A percentile compares a stretch with the other conserved stretches of the same genome.
Conservation (phyloP, 2,113 vertebrate species). For the Istiophorus platypterus region DNA sequence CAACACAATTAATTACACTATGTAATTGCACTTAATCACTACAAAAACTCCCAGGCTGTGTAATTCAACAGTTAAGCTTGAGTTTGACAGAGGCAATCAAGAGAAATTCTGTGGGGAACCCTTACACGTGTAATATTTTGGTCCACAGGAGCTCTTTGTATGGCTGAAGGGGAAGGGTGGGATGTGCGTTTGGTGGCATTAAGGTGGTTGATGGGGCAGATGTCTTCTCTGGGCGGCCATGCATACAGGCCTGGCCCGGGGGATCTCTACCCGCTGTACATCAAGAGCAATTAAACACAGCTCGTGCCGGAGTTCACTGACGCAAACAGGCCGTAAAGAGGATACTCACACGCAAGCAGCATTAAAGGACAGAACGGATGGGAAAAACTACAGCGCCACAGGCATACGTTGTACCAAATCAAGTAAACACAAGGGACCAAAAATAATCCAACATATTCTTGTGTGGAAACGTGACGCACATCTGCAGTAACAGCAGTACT, state of each 20-base stretch:
- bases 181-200: constrained; percentile 50
- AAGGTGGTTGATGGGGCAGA: constrained; percentile 70
- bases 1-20: constrained; percentile 45
- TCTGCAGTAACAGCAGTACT: constrained; percentile 23
- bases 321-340: constrained; percentile 62
- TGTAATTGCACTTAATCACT: constrained; percentile 44
- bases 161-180: constrained; percentile 3
- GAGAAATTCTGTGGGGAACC: constrained; percentile 50
- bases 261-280: constrained; percentile 63
- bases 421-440: constrained; percentile 13
- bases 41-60: constrained; percentile 38
- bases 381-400: not conserved
- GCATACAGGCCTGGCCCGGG: constrained; percentile 62
- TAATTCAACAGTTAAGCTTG: constrained; percentile 56
- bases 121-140: constrained; percentile 52
- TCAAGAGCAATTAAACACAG: constrained; percentile 74
- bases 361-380: constrained; percentile 52
- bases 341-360: constrained; percentile 50
- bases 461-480: constrained; percentile 25
- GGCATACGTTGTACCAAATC: constrained; percentile 36
- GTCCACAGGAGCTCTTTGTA: constrained; percentile 40
- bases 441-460: constrained; percentile 46
- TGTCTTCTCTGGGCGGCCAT: constrained; percentile 60
- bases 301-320: constrained; percentile 58
- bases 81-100: constrained; percentile 42